Evolutionary conservation across 2,888 invertebrate genomes (phyloP).

Genomic region (Conomelus anceps): DNA sequence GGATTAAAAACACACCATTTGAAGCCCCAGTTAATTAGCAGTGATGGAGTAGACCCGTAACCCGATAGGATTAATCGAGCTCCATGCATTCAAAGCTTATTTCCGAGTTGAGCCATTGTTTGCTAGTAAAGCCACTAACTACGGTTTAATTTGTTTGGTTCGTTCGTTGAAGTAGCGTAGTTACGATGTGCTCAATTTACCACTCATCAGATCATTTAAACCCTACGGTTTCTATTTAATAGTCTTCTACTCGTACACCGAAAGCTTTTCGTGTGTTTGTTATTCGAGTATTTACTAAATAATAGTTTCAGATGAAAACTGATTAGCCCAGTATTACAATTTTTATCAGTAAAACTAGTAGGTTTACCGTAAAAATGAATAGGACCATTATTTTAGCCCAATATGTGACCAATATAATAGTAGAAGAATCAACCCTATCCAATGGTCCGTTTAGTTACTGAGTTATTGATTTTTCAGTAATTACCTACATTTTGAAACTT

Average conservation of each 20-base stretch:
- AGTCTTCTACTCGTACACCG: neutral
- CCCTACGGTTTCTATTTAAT: neutral
- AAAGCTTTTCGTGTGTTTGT: too few species aligned
- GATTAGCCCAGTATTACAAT: too few species aligned
- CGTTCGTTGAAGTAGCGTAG: neutral
- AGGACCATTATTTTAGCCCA: too few species aligned
- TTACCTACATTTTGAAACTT: too few species aligned
- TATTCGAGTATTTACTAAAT: too few species aligned
- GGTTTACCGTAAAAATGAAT: too few species aligned
- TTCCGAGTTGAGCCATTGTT: neutral
- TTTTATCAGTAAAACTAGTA: too few species aligned
- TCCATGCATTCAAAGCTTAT: neutral
- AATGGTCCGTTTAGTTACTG: too few species aligned
- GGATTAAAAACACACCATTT: neutral
- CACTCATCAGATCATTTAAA: neutral
- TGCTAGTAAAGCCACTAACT: neutral
- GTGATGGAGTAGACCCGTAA: neutral
- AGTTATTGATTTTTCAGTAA: too few species aligned
- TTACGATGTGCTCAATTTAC: neutral
- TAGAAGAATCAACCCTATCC: too few species aligned
- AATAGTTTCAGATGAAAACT: too few species aligned
- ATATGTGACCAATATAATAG: too few species aligned
- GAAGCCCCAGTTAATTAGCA: neutral
- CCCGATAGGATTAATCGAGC: neutral
- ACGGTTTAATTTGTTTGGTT: neutral